These are phyloP conservation scores for Neoniphon sammara DNA, from an alignment of 2,797 vertebrate species.

Conservation along the genomic window DNA sequence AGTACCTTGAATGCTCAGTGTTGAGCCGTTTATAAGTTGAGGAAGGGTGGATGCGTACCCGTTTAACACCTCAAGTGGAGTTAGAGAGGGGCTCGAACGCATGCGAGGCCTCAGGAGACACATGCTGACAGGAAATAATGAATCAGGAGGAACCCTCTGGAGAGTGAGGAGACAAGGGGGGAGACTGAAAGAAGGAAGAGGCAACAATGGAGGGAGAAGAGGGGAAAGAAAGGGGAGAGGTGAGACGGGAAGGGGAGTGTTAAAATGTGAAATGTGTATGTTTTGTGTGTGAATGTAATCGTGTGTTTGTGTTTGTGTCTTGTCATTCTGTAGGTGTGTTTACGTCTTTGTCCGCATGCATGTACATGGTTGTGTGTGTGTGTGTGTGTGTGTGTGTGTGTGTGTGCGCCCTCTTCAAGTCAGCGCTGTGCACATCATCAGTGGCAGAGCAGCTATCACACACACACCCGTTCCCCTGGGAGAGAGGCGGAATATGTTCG, in stretches of 20 bases:
- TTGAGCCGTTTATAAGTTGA: constrained; percentile 11
- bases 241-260: constrained; percentile 43
- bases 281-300: constrained; percentile 21
- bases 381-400: not conserved
- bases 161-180: constrained; percentile 53
- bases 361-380: not conserved
- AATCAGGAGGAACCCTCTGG: constrained; percentile 66
- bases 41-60: constrained; percentile 11
- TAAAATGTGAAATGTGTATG: constrained; percentile 18
- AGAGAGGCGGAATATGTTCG: constrained; percentile 18
- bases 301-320: too few relatives aligned
- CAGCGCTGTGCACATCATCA: constrained; percentile 9
- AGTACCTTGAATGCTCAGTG: not conserved
- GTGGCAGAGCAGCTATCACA: constrained; percentile 20
- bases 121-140: constrained; percentile 72
- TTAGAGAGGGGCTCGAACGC: constrained; percentile 54
- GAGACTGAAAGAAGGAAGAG: constrained; percentile 55
- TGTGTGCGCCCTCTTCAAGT: not conserved
- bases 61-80: constrained; percentile 56
- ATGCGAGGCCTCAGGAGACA: constrained; percentile 61
- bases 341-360: constrained; percentile 9
- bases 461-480: constrained; percentile 1
- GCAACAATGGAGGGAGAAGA: constrained; percentile 29
- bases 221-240: not conserved
- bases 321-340: not conserved